phyloP scores from a whole-genome alignment of 2,797 vertebrate species.

The Sylvilagus floridanus region DNA sequence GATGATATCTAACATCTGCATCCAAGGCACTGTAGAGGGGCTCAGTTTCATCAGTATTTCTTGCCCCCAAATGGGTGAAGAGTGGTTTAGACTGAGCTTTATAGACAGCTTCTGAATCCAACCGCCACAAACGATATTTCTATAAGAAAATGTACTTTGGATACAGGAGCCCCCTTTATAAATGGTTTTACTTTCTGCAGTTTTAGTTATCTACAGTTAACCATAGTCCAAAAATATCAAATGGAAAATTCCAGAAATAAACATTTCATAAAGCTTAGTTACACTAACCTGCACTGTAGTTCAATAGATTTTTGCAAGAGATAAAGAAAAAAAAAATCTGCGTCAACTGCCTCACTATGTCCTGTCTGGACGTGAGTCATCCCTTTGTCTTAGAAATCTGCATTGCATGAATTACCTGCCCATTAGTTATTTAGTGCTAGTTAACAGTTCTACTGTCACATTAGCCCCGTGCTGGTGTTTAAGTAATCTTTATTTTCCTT shows the following conservation, averaged over 20 bases:
- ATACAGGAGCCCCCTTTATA: not conserved
- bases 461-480: not conserved
- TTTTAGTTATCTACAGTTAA: not conserved
- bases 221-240: not conserved
- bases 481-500: not conserved
- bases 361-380: not conserved
- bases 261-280: not conserved
- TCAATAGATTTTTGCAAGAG: too few relatives aligned
- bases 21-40: too few relatives aligned
- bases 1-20: too few relatives aligned
- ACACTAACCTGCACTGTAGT: too few relatives aligned
- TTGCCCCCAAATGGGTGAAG: not conserved
- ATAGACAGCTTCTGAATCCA: not conserved
- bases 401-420: not conserved
- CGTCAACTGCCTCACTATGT: not conserved
- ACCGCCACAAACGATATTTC: slow-evolving; percentile 1
- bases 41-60: not conserved
- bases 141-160: slow-evolving; percentile 32
- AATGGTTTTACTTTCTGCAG: not conserved
- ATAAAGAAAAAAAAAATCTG: too few relatives aligned
- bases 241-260: not conserved
- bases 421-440: not conserved
- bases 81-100: not conserved
- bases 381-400: not conserved
- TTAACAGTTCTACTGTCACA: not conserved